Base-by-base conservation (phyloP, 2,888 invertebrate genomes). In the Calameuta idolon region DNA sequence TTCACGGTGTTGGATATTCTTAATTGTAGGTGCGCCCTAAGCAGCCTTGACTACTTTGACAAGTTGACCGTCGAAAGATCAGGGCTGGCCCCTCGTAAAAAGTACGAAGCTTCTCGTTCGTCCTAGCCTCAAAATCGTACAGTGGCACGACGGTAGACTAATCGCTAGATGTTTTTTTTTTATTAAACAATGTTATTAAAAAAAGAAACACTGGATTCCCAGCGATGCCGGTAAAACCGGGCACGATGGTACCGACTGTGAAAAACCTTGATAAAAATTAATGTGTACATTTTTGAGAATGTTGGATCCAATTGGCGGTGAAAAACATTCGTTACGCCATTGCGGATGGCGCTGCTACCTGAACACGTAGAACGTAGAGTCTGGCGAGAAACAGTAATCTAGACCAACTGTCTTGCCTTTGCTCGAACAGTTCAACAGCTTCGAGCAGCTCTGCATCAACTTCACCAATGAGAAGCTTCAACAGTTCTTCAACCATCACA, bases 401-500 rank as follows among this genome's bases (percentile, higher is more conserved):
- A 1, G 71, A 71, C 31, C 31, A 55, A 71, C 71, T 71, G 71
- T 15, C 71, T 71, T 71, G 71, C 71, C 71, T 71, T 82, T 86
- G 80, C 80, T 82, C 82, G 79, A 82, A 84, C 94, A 95, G 95
- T 95, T 92, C 94, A 97, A 97, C 94, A 96, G 97, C 92, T 97
- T 97, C 94, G 97, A 97, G 94, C 97, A 97, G 94, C 94, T 97
- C 91, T 97, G 97, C 93, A 97, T 97, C 94, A 97, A 97, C 94
- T 97, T 97, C 94, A 97, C 97, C 92, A 97, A 97, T 93, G 97
- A 97, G 94, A 96, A 97, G 92, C 94, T 97, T 90, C 97, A 97
- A 93, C 97, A 97, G 93, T 97, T 97, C 95, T 97, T 97, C 95
- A 97, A 97, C 93, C 97, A 97, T 92, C 96, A 97, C 94, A 97